A percentile compares a stretch with the other conserved stretches of the same genome.
These are phyloP conservation scores for Xylota sylvarum DNA, from an alignment of 2,888 invertebrate genomes.

Conservation along the genomic window DNA sequence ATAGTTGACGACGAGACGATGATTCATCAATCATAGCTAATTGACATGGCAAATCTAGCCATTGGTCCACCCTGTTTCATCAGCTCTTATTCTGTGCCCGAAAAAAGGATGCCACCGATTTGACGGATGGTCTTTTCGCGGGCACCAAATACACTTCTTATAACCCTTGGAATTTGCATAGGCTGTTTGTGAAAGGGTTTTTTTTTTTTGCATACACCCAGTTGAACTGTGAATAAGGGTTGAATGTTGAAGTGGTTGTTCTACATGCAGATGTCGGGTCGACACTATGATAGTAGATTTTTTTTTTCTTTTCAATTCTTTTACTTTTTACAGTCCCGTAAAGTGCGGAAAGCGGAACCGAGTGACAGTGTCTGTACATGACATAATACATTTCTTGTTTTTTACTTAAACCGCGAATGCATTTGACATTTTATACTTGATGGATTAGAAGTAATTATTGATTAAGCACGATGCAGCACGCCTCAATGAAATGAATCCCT, in stretches of 20 bases:
- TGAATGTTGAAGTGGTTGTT: conserved; percentile 62
- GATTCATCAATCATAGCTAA: conserved; percentile 76
- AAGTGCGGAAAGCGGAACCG: conserved; percentile 67
- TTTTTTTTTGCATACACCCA: conserved; percentile 53
- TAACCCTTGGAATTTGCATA: conserved; percentile 69
- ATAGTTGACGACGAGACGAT: conserved; percentile 63
- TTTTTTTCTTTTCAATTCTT: conserved; percentile 37
- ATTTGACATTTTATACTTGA: conserved; percentile 84
- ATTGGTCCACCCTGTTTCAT: conserved; percentile 60
- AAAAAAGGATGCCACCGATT: conserved; percentile 45
- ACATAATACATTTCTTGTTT: conserved; percentile 29
- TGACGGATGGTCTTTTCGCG: conserved; percentile 69
- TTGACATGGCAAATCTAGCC: conserved; percentile 71
- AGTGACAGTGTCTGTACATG: conserved; percentile 57
- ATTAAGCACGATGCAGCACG: conserved; percentile 80
- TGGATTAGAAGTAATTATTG: conserved; percentile 84
- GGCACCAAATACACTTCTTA: conserved; percentile 42
- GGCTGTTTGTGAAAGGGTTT: conserved; percentile 38
- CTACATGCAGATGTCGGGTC: conserved; percentile 65
- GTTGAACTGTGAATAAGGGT: conserved; percentile 61
- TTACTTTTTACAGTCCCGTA: conserved; percentile 12
- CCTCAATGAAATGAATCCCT: conserved; percentile 22
- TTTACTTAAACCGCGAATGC: conserved; percentile 81
- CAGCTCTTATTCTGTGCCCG: conserved; percentile 37
- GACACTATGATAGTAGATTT: not conserved